Percentiles rank a stretch among this genome's conserved stretches.
phyloP scores from a whole-genome alignment of 1,140 invertebrate genomes.

The Thaumetopoea pityocampa region DNA sequence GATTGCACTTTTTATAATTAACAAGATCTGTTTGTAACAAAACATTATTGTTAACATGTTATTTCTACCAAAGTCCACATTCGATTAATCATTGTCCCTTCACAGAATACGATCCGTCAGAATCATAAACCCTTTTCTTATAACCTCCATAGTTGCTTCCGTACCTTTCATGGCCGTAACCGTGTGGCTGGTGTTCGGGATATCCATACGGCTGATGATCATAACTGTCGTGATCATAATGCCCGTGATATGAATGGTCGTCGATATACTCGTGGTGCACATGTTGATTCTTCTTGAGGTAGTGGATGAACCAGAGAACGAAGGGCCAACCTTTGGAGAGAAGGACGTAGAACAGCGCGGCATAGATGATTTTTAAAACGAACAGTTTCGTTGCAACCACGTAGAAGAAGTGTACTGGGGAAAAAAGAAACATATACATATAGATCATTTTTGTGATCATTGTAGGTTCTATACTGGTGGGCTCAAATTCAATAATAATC shows the following conservation, averaged over 20 bases:
- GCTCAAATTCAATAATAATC: too few relatives aligned
- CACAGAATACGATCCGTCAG: conserved; percentile 54
- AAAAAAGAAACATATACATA: conserved; percentile 24
- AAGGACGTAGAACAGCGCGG: conserved; percentile 48
- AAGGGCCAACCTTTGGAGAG: conserved; percentile 54
- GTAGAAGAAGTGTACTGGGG: conserved; percentile 61
- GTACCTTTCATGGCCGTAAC: conserved; percentile 7
- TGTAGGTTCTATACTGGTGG: background rate
- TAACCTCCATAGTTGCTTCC: conserved; percentile 24
- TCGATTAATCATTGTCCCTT: conserved; percentile 5
- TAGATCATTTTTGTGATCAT: background rate
- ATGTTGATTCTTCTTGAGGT: conserved; percentile 43
- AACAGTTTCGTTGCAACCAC: conserved; percentile 57
- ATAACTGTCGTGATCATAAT: conserved; percentile 20
- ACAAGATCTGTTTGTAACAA: too few relatives aligned
- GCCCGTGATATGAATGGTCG: conserved; percentile 30
- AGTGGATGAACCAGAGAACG: conserved; percentile 47
- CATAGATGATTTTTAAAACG: conserved; percentile 56
- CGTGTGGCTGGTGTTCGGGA: conserved; percentile 10
- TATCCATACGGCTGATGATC: too few relatives aligned
- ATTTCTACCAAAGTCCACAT: too few relatives aligned
- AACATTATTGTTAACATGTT: too few relatives aligned
- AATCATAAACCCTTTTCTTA: conserved; percentile 40
- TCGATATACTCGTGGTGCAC: conserved; percentile 41
- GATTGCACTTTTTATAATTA: too few relatives aligned